Conservation (phyloP, 30 jellyfish, hydroid and myxozoan genomes). For the Cassiopea xamachana region DNA sequence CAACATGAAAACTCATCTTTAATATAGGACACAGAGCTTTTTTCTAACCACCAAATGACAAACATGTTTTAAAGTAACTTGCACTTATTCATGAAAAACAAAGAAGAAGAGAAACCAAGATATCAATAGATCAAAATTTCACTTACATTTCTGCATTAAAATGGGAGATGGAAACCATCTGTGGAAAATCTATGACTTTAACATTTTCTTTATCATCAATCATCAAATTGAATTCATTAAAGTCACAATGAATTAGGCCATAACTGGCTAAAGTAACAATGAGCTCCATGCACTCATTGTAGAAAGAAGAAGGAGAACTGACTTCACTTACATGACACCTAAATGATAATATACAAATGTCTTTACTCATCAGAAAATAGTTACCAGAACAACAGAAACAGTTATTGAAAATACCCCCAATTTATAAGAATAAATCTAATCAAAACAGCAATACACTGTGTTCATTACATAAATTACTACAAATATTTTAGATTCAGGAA, state of each 20-base stretch:
- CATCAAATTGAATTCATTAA: constrained; percentile 94
- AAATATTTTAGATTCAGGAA: no score
- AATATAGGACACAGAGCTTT: no score
- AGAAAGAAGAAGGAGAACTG: constrained; percentile 79
- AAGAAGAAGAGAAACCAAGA: not conserved
- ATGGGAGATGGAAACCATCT: constrained; percentile 96
- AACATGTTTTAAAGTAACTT: no score
- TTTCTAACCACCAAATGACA: no score
- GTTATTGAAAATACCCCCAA: no score
- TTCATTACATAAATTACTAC: no score
- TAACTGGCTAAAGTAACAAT: constrained; percentile 74
- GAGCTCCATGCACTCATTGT: constrained; percentile 88
- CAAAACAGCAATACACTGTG: no score
- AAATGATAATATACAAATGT: not conserved
- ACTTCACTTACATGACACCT: constrained; percentile 91
- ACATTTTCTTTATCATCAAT: constrained; percentile 70
- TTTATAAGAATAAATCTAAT: no score
- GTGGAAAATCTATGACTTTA: constrained; percentile 97
- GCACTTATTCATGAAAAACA: not conserved
- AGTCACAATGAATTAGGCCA: constrained; percentile 98
- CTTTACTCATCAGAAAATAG: not conserved
- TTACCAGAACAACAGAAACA: not conserved
- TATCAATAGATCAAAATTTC: not conserved
- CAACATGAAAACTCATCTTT: no score
- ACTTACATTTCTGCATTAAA: constrained; percentile 94